These are phyloP conservation scores for Artibeus lituratus DNA, from an alignment of 2,797 vertebrate genomes.

Conservation along the genomic window DNA sequence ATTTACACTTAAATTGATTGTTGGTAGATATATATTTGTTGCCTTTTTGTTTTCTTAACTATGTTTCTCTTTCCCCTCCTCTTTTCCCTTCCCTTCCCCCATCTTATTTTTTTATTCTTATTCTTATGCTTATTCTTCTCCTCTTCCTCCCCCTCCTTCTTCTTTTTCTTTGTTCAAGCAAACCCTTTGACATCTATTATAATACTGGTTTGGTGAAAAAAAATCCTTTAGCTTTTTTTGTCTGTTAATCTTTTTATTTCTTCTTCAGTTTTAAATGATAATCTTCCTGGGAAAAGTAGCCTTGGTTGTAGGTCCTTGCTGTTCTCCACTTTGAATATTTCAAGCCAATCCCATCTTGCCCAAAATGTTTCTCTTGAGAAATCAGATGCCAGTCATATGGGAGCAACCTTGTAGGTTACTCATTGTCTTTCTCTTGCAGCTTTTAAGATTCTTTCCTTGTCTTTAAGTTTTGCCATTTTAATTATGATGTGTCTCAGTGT, in stretches of 20 bases:
- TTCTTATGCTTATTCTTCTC: no score
- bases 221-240: neutral
- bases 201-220: neutral
- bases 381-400: neutral
- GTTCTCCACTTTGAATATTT: neutral
- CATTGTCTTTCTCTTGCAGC: neutral
- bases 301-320: neutral
- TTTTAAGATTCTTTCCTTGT: neutral
- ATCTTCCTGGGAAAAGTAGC: neutral
- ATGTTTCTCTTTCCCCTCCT: no score
- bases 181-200: no score
- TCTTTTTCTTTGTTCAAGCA: no score
- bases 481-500: neutral
- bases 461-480: neutral
- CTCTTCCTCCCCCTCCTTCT: no score
- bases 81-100: no score
- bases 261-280: neutral
- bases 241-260: neutral
- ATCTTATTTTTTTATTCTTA: no score
- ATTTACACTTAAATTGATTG: no score
- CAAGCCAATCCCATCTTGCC: neutral
- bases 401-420: neutral
- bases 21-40: no score
- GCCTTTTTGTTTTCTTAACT: no score
- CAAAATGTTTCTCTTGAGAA: neutral